Percentiles rank a stretch among this genome's conserved stretches.
These are phyloP conservation scores for Andrena praecox DNA, from an alignment of 2,888 invertebrate species.

Conservation along the genomic window DNA sequence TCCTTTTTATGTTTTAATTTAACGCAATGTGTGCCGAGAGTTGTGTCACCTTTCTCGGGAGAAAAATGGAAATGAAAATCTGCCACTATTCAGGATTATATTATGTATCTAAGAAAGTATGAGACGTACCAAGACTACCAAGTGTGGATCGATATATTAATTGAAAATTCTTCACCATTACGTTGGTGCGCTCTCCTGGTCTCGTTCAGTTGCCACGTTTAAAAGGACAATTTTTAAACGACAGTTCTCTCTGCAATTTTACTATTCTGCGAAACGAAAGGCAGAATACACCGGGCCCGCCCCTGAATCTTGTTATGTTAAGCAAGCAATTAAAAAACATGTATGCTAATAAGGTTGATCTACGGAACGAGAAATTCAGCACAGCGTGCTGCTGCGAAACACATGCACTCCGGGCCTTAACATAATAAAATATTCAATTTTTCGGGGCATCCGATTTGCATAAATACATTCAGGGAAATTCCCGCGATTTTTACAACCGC, in stretches of 20 bases:
- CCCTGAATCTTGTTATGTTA: background rate
- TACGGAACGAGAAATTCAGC: slow-evolving; percentile 12
- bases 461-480: background rate
- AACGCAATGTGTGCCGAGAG: no score
- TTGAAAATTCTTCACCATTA: no score
- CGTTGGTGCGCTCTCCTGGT: no score
- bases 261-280: background rate
- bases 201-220: no score
- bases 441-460: slow-evolving; percentile 13
- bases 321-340: slow-evolving; percentile 39
- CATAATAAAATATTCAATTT: slow-evolving; percentile 35
- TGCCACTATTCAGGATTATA: no score
- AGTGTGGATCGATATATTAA: no score
- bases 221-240: background rate
- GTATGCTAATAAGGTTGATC: slow-evolving; percentile 30
- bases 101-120: no score
- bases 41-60: no score
- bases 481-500: background rate
- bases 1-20: background rate
- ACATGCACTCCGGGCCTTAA: background rate
- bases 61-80: no score
- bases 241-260: background rate
- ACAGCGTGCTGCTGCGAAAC: background rate
- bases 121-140: no score
- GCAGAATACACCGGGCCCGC: background rate